These are phyloP conservation scores for Macroteleia sp. DNA, from an alignment of 2,888 invertebrate genomes.

Conservation along the genomic window DNA sequence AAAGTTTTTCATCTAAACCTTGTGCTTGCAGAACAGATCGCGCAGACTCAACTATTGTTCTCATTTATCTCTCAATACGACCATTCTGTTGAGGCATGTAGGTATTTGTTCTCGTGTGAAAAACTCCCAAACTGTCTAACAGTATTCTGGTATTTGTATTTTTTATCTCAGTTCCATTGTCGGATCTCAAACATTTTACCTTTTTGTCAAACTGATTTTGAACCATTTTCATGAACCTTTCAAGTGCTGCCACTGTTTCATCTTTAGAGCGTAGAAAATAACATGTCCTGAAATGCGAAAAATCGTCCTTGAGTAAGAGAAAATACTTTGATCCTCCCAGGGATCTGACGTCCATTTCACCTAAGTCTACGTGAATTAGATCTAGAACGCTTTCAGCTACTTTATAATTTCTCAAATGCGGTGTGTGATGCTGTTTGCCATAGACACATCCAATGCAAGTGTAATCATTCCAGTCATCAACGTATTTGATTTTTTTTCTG, in stretches of 20 bases:
- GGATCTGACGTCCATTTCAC: slow-evolving; percentile 38
- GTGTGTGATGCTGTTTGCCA: background rate
- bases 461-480: slow-evolving; percentile 5
- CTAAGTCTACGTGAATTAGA: slow-evolving; percentile 69
- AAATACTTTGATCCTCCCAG: background rate
- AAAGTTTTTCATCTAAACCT: background rate
- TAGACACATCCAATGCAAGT: background rate
- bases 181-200: background rate
- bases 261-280: background rate
- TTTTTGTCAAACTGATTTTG: background rate
- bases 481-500: background rate
- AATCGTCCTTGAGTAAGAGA: background rate
- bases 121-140: background rate
- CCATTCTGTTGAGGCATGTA: slow-evolving; percentile 15
- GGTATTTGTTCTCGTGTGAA: background rate
- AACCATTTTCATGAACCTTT: background rate
- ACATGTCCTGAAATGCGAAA: background rate
- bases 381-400: slow-evolving; percentile 66
- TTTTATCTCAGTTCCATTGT: background rate
- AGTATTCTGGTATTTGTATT: background rate
- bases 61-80: slow-evolving; percentile 31
- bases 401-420: background rate
- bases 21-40: background rate
- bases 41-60: background rate
- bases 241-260: background rate